phyloP scores from a whole-genome alignment of 1,140 invertebrate genomes.

The Nasonia giraulti region DNA sequence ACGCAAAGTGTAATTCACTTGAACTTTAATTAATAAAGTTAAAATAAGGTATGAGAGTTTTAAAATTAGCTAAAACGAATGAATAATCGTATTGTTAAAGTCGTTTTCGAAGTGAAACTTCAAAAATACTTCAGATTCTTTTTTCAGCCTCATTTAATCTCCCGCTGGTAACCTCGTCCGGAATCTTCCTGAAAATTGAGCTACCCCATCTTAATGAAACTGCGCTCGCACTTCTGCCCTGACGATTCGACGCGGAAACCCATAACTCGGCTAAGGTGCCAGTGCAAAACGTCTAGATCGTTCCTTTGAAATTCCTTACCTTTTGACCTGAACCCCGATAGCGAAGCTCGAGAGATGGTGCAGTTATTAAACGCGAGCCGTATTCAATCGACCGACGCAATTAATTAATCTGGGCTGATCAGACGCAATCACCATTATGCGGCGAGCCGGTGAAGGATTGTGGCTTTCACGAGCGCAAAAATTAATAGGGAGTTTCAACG shows the following conservation, averaged over 20 bases:
- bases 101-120: too few relatives aligned
- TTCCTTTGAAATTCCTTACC: background rate
- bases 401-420: slow-evolving; percentile 49
- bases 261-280: background rate
- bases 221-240: background rate
- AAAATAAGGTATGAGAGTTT: too few relatives aligned
- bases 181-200: background rate
- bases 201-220: background rate
- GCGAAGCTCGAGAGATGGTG: background rate
- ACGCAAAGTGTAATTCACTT: too few relatives aligned
- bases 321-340: background rate
- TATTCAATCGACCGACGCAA: slow-evolving; percentile 36
- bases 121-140: too few relatives aligned
- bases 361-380: background rate
- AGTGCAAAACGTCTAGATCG: background rate
- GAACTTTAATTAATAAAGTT: too few relatives aligned
- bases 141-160: too few relatives aligned
- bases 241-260: background rate
- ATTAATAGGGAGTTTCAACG: too few relatives aligned
- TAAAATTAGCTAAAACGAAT: too few relatives aligned
- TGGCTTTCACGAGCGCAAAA: too few relatives aligned
- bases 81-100: too few relatives aligned
- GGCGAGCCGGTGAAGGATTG: background rate
- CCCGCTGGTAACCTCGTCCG: background rate
- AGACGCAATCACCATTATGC: slow-evolving; percentile 44